Evolutionary conservation across 2,797 vertebrate species (phyloP).

Genomic region (Remorina albescens): DNA sequence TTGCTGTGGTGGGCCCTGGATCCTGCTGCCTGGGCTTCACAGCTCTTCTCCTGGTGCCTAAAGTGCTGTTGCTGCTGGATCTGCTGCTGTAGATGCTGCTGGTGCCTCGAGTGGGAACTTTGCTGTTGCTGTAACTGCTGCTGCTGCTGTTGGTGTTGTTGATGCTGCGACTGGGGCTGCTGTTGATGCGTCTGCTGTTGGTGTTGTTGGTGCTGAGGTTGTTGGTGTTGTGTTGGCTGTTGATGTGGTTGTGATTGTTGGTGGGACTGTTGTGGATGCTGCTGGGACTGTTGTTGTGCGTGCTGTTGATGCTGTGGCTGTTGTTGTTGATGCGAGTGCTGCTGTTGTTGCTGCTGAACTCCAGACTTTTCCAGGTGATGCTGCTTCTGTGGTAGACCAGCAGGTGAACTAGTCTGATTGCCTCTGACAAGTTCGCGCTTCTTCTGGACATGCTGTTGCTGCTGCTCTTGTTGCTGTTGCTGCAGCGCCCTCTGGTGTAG

Average conservation of each 20-base stretch:
- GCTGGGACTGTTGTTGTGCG: slow-evolving; percentile 77
- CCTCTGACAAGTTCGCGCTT: slow-evolving; percentile 91
- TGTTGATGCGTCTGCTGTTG: slow-evolving; percentile 87
- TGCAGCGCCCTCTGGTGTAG: slow-evolving; percentile 93
- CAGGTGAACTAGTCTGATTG: slow-evolving; percentile 86
- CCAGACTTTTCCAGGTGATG: slow-evolving; percentile 90
- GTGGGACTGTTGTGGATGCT: slow-evolving; percentile 87
- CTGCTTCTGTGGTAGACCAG: slow-evolving; percentile 93
- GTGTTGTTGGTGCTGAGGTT: slow-evolving; percentile 89
- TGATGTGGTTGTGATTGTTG: slow-evolving; percentile 88
- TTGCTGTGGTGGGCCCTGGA: slow-evolving; percentile 88
- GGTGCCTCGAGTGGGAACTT: slow-evolving; percentile 91
- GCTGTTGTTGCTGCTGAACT: slow-evolving; percentile 90
- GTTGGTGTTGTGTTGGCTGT: slow-evolving; percentile 82
- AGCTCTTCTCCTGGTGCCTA: slow-evolving; percentile 93
- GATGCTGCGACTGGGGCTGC: slow-evolving; percentile 66
- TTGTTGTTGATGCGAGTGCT: slow-evolving; percentile 89
- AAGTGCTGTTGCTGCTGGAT: slow-evolving; percentile 90
- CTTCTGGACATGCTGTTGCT: slow-evolving; percentile 95
- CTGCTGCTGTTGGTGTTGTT: slow-evolving; percentile 86
- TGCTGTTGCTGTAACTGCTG: slow-evolving; percentile 84
- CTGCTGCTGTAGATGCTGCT: slow-evolving; percentile 94
- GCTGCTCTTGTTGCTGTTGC: slow-evolving; percentile 85
- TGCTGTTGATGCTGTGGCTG: slow-evolving; percentile 78
- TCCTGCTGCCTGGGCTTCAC: slow-evolving; percentile 88